These are phyloP conservation scores for Greenwoodochromis staneri DNA, from an alignment of 2,113 vertebrate genomes.

Conservation along the genomic window DNA sequence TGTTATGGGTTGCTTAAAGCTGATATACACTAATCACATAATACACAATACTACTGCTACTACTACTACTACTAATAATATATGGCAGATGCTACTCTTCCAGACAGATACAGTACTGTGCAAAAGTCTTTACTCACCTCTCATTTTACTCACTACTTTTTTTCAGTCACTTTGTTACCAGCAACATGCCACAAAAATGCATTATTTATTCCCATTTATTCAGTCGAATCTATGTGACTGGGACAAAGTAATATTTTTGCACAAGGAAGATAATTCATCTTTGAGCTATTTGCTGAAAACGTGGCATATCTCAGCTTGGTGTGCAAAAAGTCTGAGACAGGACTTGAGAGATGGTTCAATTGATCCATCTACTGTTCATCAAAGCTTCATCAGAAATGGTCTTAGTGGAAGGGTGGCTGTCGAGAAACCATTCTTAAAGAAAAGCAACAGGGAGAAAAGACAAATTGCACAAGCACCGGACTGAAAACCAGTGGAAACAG, in stretches of 20 bases:
- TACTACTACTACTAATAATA: rapidly evolving
- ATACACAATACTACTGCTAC: background rate
- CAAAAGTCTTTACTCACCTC: background rate
- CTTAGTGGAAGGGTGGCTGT: background rate
- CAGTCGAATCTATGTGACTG: background rate
- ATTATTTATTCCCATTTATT: background rate
- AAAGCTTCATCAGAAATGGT: background rate
- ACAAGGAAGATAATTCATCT: background rate
- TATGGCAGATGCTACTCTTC: background rate
- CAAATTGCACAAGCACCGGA: background rate
- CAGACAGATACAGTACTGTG: background rate
- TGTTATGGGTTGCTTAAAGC: background rate
- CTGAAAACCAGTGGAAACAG: background rate
- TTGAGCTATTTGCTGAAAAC: background rate
- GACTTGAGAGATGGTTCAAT: background rate
- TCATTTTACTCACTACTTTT: background rate
- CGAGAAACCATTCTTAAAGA: background rate
- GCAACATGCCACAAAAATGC: background rate
- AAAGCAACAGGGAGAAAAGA: background rate
- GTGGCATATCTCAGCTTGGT: background rate
- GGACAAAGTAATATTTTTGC: background rate
- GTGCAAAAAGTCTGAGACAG: background rate
- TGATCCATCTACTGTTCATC: background rate
- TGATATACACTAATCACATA: background rate
- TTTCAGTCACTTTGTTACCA: background rate